Percentiles rank a stretch among this genome's conserved stretches.
These are phyloP conservation scores for Penaeus vannamei DNA, from an alignment of 1,140 invertebrate genomes.

Conservation along the genomic window DNA sequence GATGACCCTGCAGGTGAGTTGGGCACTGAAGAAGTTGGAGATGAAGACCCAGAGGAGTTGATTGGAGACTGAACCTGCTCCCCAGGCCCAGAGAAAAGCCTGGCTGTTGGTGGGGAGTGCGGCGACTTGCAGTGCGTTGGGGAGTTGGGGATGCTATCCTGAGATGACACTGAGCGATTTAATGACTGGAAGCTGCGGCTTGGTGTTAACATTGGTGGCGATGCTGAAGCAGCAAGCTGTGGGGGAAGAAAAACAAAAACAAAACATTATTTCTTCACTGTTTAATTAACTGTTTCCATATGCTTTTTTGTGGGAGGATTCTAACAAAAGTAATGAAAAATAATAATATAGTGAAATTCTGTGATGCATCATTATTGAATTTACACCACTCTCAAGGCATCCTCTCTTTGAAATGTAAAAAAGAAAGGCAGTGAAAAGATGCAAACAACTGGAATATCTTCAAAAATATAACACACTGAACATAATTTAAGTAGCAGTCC, in stretches of 20 bases:
- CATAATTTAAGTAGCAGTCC: too few relatives aligned
- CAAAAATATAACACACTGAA: too few relatives aligned
- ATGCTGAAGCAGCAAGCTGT: conserved; percentile 78
- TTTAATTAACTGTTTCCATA: too few relatives aligned
- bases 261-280: too few relatives aligned
- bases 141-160: conserved; percentile 68
- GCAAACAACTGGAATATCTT: too few relatives aligned
- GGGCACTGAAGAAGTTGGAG: conserved; percentile 78
- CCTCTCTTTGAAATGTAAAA: too few relatives aligned
- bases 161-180: conserved; percentile 70
- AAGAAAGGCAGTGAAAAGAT: too few relatives aligned
- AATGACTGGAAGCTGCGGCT: conserved; percentile 83
- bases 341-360: too few relatives aligned
- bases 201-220: conserved; percentile 77
- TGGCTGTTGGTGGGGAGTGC: conserved; percentile 75
- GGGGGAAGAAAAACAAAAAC: conserved; percentile 29
- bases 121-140: conserved; percentile 71
- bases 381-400: too few relatives aligned
- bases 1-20: conserved; percentile 77
- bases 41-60: conserved; percentile 72
- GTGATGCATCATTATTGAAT: too few relatives aligned
- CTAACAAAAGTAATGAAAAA: too few relatives aligned
- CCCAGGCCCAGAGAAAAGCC: conserved; percentile 74
- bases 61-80: conserved; percentile 71
- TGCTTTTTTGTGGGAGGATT: too few relatives aligned